Base-by-base conservation (phyloP, 2,113 vertebrate species). In the Colius striatus region DNA sequence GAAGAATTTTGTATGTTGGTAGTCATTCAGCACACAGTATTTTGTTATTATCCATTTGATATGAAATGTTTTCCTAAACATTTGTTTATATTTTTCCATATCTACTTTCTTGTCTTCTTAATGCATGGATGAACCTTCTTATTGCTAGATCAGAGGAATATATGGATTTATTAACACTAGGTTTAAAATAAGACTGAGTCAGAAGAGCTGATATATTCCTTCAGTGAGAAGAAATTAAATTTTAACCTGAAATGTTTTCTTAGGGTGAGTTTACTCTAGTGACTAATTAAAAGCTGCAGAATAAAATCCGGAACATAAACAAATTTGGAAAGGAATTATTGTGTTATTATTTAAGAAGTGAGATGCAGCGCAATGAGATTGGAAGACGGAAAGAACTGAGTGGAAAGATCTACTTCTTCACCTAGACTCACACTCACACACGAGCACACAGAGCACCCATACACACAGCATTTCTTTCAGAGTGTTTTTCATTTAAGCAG, bases 401-500 rank as follows among this genome's bases (percentile, higher is more conserved):
- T 8, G 12, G 11, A 32, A 76, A 55, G 48, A 70, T 47, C 34
- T 51, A 29, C 43, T 82, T 26, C 47, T 50, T 76, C 22, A 1
- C 45, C 18, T 67, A 14, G 2, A 6, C 3, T 2, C 27, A 18
- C 2, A 7, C 3, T 2, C 10, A 2, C 9, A 5, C n/a, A 7
- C 43, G 18, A 0, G 0, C 4, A 76, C 41, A 53, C 23, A 66
- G 11, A 82, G 27, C 5, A 2, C 11, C 17, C 62, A 72, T 11
- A 80, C n/a, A 72, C 14, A 32, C 12, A 61, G 13, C 10, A 72
- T 84, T 75, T 68, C 65, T 86, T 84, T 79, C 62, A 68, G 36
- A 78, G 32, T 7, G 43, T 25, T 89, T 83, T 74, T 60, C 13
- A 12, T 75, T 90, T 61, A 74, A 81, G 45, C 25, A 90, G 19